phyloP scores from a whole-genome alignment of 2,797 vertebrate species.

The Gallinago nigripennis region DNA sequence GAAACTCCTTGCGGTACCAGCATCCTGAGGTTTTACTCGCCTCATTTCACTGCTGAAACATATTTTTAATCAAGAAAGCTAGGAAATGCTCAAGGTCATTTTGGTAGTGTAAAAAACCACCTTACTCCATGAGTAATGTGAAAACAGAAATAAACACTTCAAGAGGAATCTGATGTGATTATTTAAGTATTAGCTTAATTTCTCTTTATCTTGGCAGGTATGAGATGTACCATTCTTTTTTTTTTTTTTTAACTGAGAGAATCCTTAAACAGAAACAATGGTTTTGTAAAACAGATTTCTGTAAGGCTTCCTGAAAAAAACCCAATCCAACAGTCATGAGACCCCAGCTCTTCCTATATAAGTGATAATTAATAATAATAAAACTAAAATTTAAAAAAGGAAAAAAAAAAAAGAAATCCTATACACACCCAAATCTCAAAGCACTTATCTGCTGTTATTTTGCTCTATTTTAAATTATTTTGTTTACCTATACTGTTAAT shows the following conservation, averaged over 20 bases:
- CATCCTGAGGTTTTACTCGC: background rate
- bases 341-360: background rate
- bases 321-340: background rate
- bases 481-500: background rate
- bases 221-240: background rate
- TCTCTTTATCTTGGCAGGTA: background rate
- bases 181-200: background rate
- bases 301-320: accelerated
- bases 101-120: background rate
- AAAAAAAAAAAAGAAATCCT: background rate
- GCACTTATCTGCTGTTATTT: background rate
- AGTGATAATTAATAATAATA: background rate
- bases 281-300: background rate
- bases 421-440: background rate
- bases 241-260: background rate
- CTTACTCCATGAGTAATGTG: background rate
- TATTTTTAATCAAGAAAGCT: background rate
- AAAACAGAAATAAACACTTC: background rate
- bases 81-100: background rate
- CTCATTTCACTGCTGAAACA: background rate
- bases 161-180: background rate
- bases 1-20: background rate
- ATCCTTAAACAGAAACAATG: background rate
- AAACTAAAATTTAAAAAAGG: background rate
- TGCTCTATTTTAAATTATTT: background rate